Conservation (phyloP, 2,113 vertebrate species). For the Crotophaga sulcirostris region DNA sequence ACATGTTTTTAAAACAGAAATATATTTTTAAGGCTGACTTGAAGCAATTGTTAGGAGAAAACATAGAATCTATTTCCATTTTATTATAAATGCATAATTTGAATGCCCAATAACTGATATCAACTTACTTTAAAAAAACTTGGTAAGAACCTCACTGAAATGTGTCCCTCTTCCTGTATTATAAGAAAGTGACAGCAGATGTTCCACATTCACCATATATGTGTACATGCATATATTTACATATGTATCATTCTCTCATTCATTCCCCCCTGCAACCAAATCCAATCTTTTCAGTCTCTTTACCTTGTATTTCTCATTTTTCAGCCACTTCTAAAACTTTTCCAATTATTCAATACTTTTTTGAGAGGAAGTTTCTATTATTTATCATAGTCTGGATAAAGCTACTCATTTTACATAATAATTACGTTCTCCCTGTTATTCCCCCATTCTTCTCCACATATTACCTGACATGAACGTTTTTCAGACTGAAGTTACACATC, state of each 20-base stretch:
- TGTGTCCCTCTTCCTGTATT: background rate
- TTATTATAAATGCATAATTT: background rate
- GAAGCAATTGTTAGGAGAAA: background rate
- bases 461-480: background rate
- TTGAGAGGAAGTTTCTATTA: background rate
- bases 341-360: background rate
- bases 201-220: background rate
- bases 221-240: background rate
- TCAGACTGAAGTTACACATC: background rate
- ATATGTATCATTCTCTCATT: background rate
- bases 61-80: background rate
- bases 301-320: background rate
- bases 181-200: background rate
- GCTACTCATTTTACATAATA: background rate
- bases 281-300: background rate
- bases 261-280: background rate
- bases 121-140: background rate
- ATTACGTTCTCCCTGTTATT: background rate
- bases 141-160: background rate
- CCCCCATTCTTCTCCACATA: background rate
- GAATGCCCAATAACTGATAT: background rate
- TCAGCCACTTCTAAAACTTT: background rate
- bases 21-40: background rate
- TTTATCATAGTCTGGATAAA: background rate
- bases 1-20: background rate